Conservation (phyloP, 1,140 invertebrate genomes). For the Varroa destructor region DNA sequence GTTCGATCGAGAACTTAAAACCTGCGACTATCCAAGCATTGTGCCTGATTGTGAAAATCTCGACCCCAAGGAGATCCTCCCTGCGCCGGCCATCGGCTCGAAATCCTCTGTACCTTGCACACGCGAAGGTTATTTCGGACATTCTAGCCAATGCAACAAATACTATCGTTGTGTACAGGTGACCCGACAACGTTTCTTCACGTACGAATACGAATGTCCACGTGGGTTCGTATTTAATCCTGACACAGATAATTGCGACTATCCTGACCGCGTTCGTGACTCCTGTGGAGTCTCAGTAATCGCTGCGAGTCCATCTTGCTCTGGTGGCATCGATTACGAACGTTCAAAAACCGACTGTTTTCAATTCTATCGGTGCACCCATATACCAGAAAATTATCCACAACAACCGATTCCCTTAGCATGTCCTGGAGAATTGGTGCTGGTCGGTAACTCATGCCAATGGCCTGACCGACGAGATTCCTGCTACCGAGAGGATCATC, state of each 20-base stretch:
- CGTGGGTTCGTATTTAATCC: slow-evolving; percentile 21
- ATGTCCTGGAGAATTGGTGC: slow-evolving; percentile 13
- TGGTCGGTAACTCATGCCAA: background rate
- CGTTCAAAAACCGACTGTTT: background rate
- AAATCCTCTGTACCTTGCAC: background rate
- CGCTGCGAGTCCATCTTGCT: background rate
- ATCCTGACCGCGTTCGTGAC: slow-evolving; percentile 5
- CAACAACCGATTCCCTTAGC: background rate
- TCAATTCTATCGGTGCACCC: background rate
- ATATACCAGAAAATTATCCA: background rate
- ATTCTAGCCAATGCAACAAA: background rate
- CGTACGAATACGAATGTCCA: slow-evolving; percentile 14
- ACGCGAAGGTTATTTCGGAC: background rate
- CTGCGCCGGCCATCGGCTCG: background rate
- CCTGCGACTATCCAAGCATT: slow-evolving; percentile 19
- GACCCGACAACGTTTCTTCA: background rate
- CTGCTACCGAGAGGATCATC: slow-evolving; percentile 11
- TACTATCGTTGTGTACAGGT: slow-evolving; percentile 15
- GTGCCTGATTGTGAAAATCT: background rate
- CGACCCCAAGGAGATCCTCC: background rate
- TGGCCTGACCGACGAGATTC: background rate
- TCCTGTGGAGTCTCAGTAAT: background rate
- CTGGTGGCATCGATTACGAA: background rate
- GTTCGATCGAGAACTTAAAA: slow-evolving; percentile 17
- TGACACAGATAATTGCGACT: slow-evolving; percentile 16